A percentile compares a stretch with the other conserved stretches of the same genome.
phyloP scores from a whole-genome alignment of 2,797 vertebrate genomes.

The Danio kyathit region DNA sequence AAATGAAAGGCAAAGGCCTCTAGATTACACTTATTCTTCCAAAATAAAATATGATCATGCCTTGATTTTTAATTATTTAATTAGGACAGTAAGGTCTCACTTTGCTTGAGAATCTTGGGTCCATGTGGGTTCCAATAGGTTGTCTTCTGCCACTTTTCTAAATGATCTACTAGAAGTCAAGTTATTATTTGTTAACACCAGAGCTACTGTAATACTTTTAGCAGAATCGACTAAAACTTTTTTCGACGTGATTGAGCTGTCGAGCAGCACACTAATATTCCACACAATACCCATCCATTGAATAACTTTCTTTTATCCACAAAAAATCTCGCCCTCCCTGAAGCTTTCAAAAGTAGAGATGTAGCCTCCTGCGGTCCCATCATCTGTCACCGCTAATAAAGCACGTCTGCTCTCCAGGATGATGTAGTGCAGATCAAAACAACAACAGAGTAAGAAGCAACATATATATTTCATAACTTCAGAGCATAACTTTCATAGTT shows the following conservation, averaged over 20 bases:
- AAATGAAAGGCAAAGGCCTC: too few species aligned
- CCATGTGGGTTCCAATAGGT: too few species aligned
- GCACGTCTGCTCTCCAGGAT: neutral
- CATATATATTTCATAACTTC: slow-evolving; percentile 16
- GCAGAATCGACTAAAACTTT: neutral
- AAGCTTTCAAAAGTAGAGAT: slow-evolving; percentile 24
- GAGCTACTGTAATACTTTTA: neutral
- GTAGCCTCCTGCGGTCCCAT: neutral
- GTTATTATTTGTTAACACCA: too few species aligned
- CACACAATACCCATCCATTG: neutral
- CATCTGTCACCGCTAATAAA: slow-evolving; percentile 40
- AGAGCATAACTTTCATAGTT: neutral
- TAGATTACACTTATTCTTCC: too few species aligned
- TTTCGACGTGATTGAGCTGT: neutral
- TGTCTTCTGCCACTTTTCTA: too few species aligned
- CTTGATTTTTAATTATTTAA: too few species aligned
- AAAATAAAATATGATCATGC: too few species aligned
- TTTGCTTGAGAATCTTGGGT: too few species aligned
- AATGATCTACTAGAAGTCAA: too few species aligned
- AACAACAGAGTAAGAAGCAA: slow-evolving; percentile 23
- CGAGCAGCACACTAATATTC: neutral
- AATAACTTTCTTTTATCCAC: slow-evolving; percentile 12
- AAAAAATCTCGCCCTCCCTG: neutral
- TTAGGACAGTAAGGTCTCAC: too few species aligned
- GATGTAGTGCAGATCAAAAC: slow-evolving; percentile 12